A percentile compares a stretch with the other conserved stretches of the same genome.
phyloP scores from a whole-genome alignment of 1,140 invertebrate genomes.

The Drosophila nikananu region DNA sequence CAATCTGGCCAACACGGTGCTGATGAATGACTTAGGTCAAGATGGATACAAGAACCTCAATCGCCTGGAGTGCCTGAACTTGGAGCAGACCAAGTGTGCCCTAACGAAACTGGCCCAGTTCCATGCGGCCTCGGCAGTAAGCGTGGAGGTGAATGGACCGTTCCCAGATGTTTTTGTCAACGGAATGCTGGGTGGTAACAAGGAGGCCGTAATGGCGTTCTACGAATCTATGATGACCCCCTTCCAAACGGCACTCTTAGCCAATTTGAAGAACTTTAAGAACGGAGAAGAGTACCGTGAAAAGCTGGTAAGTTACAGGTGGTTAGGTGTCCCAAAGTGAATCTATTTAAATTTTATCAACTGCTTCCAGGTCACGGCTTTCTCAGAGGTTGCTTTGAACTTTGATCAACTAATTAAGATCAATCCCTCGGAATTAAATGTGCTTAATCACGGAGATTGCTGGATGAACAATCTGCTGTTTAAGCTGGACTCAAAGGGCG shows the following conservation, averaged over 20 bases:
- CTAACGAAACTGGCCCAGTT: constrained; percentile 87
- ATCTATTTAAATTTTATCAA: not conserved
- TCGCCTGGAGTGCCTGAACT: constrained; percentile 86
- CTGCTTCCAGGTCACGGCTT: not conserved
- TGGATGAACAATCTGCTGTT: constrained; percentile 90
- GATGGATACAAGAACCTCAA: constrained; percentile 87
- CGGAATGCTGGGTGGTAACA: constrained; percentile 45
- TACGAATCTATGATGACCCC: constrained; percentile 46
- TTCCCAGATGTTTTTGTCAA: constrained; percentile 37
- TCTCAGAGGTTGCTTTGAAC: constrained; percentile 11
- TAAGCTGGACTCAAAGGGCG: constrained; percentile 71
- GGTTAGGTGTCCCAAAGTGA: too few relatives aligned
- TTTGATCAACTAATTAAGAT: constrained; percentile 14
- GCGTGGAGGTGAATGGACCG: constrained; percentile 45
- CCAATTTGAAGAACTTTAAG: constrained; percentile 51
- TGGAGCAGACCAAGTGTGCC: constrained; percentile 85
- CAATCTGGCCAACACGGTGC: constrained; percentile 67
- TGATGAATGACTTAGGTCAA: constrained; percentile 86
- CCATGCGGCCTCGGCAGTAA: constrained; percentile 85
- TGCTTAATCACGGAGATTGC: constrained; percentile 89
- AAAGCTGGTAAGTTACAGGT: constrained; percentile 44
- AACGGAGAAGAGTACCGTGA: constrained; percentile 56
- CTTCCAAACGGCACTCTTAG: constrained; percentile 46
- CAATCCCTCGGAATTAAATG: constrained; percentile 86
- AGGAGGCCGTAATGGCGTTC: constrained; percentile 12